Evolutionary conservation across 1,140 invertebrate species (phyloP), one percentile per base, ranked within the genome.

Genomic region (Ceratina japonica): DNA sequence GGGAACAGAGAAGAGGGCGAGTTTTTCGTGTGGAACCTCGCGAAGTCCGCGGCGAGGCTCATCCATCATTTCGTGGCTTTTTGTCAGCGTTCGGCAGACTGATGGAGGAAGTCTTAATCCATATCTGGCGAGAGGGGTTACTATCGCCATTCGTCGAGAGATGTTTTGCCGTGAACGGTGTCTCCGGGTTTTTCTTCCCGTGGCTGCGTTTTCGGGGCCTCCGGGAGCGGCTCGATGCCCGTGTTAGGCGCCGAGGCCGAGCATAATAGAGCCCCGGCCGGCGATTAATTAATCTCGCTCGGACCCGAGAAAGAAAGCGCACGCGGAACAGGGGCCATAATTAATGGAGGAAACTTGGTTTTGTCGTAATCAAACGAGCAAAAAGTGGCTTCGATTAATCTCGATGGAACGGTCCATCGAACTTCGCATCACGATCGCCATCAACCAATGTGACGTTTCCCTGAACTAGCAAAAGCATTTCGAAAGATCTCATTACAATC

Each of bases 81-180:
- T 85, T 85, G 71, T 68, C 77, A 44, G 58, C 66, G 75, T 85
- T 85, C 79, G 79, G 83, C 84, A 82, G 58, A 85, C 66, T 61
- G 70, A 82, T 71, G 81, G 75, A 82, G 79, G 70, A 85, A 85
- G 76, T 82, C 84, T 85, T 85, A 85, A 85, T 85, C 71, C 72
- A 75, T 80, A 73, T 82, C 83, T 79, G 75, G 71, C 24, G 16
- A 37, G 61, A 51, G 59, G 31, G 65, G 49, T 58, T 18, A 62
- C 37, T 85, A 85, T 85, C 79, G 75, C 79, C 83, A 75, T 85
- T 82, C 76, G 83, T 75, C 37, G 66, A 62, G 62, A 70, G 75
- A 73, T 82, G 79, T 85, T 82, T 85, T 84, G 75, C 52, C 65
- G 27, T 18, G 18, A 7, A 80, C 71, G 13, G 56, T 79, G 80